These are phyloP conservation scores for Congeria kusceri DNA, from an alignment of 2,888 invertebrate genomes.

Conservation along the genomic window DNA sequence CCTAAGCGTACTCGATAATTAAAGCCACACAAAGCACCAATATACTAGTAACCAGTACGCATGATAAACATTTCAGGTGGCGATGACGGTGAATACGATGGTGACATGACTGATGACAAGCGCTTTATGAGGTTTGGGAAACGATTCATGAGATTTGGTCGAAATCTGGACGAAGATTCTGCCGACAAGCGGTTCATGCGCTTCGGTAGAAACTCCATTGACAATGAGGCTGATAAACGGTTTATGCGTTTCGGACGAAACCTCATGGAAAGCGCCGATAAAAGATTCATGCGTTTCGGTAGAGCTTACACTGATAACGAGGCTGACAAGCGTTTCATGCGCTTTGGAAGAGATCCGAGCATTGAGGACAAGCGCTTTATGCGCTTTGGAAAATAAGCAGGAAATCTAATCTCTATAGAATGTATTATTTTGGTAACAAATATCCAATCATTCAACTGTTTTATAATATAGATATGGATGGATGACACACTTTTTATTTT, in stretches of 20 bases:
- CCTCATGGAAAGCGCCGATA: neutral
- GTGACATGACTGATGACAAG: constrained; percentile 66
- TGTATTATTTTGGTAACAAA: neutral
- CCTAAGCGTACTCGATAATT: no score
- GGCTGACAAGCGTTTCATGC: constrained; percentile 75
- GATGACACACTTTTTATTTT: no score
- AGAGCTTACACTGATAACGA: constrained; percentile 43
- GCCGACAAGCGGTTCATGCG: constrained; percentile 70
- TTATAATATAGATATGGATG: no score
- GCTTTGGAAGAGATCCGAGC: constrained; percentile 64
- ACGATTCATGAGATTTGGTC: constrained; percentile 68
- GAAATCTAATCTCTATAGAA: neutral
- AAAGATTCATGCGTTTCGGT: constrained; percentile 28
- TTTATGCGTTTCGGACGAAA: constrained; percentile 72
- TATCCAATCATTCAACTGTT: no score
- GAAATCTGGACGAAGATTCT: constrained; percentile 39
- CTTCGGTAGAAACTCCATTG: constrained; percentile 68
- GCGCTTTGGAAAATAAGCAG: constrained; percentile 6
- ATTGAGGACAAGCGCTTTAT: constrained; percentile 70
- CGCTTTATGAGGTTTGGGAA: constrained; percentile 77
- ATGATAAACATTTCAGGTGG: neutral
- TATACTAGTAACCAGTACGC: no score
- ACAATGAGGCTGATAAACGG: constrained; percentile 59
- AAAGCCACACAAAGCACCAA: no score
- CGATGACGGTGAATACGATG: constrained; percentile 69